These are phyloP conservation scores for Eupithecia subfuscata DNA, from an alignment of 2,888 invertebrate species.

Conservation along the genomic window DNA sequence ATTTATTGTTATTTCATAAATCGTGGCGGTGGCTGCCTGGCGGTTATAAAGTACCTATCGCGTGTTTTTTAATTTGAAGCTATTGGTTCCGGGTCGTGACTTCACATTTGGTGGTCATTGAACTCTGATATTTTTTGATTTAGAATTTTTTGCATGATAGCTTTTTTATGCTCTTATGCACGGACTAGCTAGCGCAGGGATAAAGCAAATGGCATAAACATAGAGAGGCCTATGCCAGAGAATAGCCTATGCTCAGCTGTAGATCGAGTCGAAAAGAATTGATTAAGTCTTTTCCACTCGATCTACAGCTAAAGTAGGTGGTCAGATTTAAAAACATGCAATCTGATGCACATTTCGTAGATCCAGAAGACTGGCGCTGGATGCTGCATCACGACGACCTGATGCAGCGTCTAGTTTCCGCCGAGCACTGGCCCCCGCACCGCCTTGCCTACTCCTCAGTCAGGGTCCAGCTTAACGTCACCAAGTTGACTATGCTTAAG, in stretches of 20 bases:
- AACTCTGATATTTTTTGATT: not conserved
- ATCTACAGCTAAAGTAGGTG: no score
- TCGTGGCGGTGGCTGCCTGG: not conserved
- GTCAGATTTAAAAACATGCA: no score
- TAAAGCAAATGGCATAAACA: no score
- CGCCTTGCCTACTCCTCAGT: slow-evolving; percentile 64
- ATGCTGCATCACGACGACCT: slow-evolving; percentile 57
- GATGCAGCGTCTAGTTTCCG: slow-evolving; percentile 50
- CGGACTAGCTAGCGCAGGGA: no score
- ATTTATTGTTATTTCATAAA: not conserved
- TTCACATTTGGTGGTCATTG: not conserved
- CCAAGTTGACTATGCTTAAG: slow-evolving; percentile 68
- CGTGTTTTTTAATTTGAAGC: not conserved
- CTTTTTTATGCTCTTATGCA: not conserved
- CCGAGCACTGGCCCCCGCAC: slow-evolving; percentile 65
- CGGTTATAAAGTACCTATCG: not conserved
- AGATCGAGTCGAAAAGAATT: no score
- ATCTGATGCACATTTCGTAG: slow-evolving; percentile 36
- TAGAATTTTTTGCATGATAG: not conserved
- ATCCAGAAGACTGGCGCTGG: slow-evolving; percentile 62
- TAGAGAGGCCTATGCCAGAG: no score
- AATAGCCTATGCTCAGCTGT: no score
- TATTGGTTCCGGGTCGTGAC: not conserved
- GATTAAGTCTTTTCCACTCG: no score
- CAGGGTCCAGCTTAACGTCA: slow-evolving; percentile 68